phyloP scores from a whole-genome alignment of 2,888 invertebrate species.

The Lissonota sp. region DNA sequence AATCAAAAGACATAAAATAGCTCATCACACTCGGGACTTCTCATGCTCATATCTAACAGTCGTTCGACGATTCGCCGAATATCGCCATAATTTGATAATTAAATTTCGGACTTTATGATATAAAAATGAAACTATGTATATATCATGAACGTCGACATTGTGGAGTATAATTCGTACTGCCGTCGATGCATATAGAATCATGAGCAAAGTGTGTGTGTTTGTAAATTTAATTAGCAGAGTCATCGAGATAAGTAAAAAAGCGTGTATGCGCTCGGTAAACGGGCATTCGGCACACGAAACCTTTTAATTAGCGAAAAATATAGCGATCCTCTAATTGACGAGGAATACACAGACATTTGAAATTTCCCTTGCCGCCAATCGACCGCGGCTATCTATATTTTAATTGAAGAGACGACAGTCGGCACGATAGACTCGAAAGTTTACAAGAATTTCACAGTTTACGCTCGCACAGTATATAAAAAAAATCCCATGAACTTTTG shows the following conservation, averaged over 20 bases:
- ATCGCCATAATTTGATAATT: slow-evolving; percentile 29
- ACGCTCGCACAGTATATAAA: not conserved
- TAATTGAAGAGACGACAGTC: slow-evolving; percentile 19
- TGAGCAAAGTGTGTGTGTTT: slow-evolving; percentile 34
- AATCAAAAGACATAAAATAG: slow-evolving; percentile 1
- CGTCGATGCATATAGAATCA: not conserved
- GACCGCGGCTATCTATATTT: slow-evolving; percentile 25
- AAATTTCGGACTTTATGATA: slow-evolving; percentile 27
- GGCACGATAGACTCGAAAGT: slow-evolving; percentile 18
- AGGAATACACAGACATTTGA: slow-evolving; percentile 6
- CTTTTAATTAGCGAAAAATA: slow-evolving; percentile 59
- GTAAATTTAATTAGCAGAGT: slow-evolving; percentile 51
- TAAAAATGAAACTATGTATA: slow-evolving; percentile 33
- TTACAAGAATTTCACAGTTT: slow-evolving; percentile 18
- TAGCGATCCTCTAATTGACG: too few species aligned
- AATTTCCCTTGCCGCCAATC: slow-evolving; percentile 28
- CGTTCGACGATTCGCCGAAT: not conserved
- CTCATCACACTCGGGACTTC: slow-evolving; percentile 19
- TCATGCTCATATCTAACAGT: not conserved
- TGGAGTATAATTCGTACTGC: not conserved
- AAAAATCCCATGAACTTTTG: slow-evolving; percentile 4
- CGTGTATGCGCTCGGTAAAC: slow-evolving; percentile 44
- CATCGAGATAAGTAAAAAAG: slow-evolving; percentile 58
- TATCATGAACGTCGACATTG: slow-evolving; percentile 46
- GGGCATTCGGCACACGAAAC: slow-evolving; percentile 55